Base-by-base conservation (phyloP, 2,888 invertebrate genomes). In the Anagyrus pseudococci region DNA sequence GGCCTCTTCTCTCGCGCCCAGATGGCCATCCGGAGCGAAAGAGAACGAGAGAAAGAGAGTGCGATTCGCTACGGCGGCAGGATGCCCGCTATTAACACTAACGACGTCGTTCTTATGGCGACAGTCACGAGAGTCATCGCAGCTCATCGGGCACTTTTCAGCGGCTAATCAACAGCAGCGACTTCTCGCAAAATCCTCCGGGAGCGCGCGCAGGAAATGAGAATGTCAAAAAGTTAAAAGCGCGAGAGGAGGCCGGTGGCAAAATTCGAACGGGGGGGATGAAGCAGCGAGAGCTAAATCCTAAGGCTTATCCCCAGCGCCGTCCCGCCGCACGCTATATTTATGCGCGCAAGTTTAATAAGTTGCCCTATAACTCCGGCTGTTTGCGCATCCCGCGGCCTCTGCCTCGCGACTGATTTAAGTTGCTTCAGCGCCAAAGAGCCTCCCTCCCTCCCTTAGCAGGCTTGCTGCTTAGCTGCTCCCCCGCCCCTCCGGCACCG, bases 71-170 rank as follows among this genome's bases (percentile, higher is more conserved):
- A n/a, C 43, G 8, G 37, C 13, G 26, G 53, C 52, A 64, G 65
- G 65, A 65, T 50, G 58, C 23, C 23, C 54, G 37, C 61, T 53
- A 65, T 65, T 65, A 65, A 65, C 62, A 65, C 62, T 65, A 62
- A 65, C 55, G 62, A 58, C 44, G 54, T 65, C 61, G 62, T 62
- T 58, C 49, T 48, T 54, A 48, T 52, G 26, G 47, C 53, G 26
- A 47, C 29, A 59, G 46, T 47, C 52, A 22, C 17, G 48, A 4
- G 33, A 44, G 23, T 40, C 43, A 23, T 59, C 53, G 13, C 26
- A 25, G n/a, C 22, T 22, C n/a, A 33, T 20, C n/a, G 7, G 19
- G 22, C 55, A 19, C 26, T 19, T 7, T 10, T n/a, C 17, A 20
- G 29, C 20, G n/a, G n/a, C n/a, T n/a, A n/a, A n/a, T n/a, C n/a